Conservation (phyloP, 2,113 vertebrate species). For the Harpagus bidentatus region DNA sequence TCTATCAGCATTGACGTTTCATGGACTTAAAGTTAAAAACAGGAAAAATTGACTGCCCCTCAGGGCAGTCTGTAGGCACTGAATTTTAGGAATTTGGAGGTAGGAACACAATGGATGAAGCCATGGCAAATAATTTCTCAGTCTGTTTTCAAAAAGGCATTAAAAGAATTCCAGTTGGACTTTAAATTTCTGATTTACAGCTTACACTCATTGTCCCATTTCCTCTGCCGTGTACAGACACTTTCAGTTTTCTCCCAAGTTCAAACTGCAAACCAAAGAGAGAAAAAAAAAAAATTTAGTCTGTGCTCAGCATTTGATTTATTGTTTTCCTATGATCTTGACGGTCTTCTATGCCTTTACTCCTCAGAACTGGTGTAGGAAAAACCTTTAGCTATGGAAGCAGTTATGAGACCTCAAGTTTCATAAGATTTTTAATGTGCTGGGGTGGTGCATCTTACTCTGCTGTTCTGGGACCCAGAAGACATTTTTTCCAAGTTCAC, state of each 20-base stretch:
- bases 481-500: neutral
- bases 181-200: neutral
- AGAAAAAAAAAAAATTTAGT: neutral
- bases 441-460: neutral
- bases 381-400: neutral
- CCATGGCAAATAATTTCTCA: neutral
- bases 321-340: neutral
- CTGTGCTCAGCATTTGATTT: neutral
- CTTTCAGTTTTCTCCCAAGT: slow-evolving; percentile 62
- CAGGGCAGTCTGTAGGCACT: neutral
- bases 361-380: neutral
- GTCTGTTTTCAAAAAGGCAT: neutral
- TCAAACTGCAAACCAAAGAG: slow-evolving; percentile 61
- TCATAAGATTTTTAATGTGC: neutral
- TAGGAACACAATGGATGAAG: neutral
- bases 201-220: slow-evolving; percentile 76
- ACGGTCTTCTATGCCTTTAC: neutral
- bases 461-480: neutral
- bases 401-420: neutral
- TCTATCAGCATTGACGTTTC: neutral
- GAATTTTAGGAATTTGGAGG: neutral
- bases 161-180: neutral
- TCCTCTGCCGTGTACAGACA: slow-evolving; percentile 65
- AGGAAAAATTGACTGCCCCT: neutral
- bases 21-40: neutral